These are phyloP conservation scores for Metallyticus violacea DNA, from an alignment of 2,888 invertebrate species.

Conservation along the genomic window DNA sequence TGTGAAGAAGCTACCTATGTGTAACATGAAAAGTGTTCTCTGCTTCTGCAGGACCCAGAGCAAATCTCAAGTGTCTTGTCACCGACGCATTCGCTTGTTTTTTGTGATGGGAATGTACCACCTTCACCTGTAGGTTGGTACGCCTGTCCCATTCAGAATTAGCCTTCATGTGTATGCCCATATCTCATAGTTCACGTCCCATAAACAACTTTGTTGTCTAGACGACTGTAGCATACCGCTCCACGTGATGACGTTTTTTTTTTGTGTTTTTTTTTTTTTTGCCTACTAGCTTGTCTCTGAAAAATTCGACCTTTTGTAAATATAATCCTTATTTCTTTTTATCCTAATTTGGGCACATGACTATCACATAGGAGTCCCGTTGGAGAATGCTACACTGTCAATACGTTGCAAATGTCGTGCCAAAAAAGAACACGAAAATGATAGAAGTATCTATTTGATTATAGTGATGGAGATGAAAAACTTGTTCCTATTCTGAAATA, in stretches of 20 bases:
- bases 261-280: not conserved
- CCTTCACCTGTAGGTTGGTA: not conserved
- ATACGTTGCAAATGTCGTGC: no score
- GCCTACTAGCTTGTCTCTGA: not conserved
- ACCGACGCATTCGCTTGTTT: not conserved
- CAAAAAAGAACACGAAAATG: no score
- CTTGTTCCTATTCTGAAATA: no score
- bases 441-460: no score
- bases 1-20: no score
- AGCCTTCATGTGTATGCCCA: not conserved
- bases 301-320: not conserved
- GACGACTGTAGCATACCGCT: not conserved
- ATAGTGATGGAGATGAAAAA: no score
- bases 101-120: not conserved
- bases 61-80: no score
- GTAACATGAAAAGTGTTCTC: no score
- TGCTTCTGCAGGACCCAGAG: no score
- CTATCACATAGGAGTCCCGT: no score
- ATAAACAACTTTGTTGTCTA: not conserved
- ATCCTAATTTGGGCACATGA: not conserved
- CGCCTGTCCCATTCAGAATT: slow-evolving; percentile 3
- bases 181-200: not conserved
- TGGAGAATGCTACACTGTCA: no score
- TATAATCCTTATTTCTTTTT: not conserved
- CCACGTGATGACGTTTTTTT: not conserved